Base-by-base conservation (phyloP, 2,888 invertebrate genomes). In the Tuberolachnus salignus region DNA sequence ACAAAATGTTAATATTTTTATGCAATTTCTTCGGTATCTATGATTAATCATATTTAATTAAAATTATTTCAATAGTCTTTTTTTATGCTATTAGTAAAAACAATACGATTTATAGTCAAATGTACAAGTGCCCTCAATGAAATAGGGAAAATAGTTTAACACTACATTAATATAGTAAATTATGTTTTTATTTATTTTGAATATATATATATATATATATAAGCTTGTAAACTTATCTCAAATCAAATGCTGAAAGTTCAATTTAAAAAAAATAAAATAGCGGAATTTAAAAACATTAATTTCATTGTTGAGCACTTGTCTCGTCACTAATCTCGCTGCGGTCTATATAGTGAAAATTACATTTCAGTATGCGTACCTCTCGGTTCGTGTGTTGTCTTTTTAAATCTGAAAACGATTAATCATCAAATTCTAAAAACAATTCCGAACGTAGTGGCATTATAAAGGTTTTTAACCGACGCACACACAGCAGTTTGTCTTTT, bases 351-450 rank as follows among this genome's bases (percentile, higher is more conserved):
- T 26, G 63, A 63, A 73, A 73, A 73, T 73, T 53, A 13, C 53
- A 53, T 73, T 64, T n/a, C 6, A 3, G 42, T 42, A 73, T 63
- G 51, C 63, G 73, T 73, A 63, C 42, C 63, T 34, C 19, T 49
- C 3, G 51, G 51, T 51, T 63, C 9, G 34, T 44, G 53, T 44
- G 51, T 73, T 49, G 34, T 46, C 46, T 59, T 71, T 57, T 71
- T 57, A 53, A 53, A 63, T 63, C 53, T 23, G 13, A 73, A 73
- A 73, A 63, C 53, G 53, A 73, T 73, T 73, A 63, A 73, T 73
- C 73, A 53, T 73, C 73, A 42, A 51, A 53, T 73, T 64, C n/a
- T 44, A 63, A 64, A 53, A 73, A 63, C 73, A 49, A 64, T 73
- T 64, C 21, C 16, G 42, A 44, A 53, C 42, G 44, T 23, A 53